These are phyloP conservation scores for Molossus molossus DNA, from an alignment of 2,797 vertebrate genomes.

Conservation along the genomic window DNA sequence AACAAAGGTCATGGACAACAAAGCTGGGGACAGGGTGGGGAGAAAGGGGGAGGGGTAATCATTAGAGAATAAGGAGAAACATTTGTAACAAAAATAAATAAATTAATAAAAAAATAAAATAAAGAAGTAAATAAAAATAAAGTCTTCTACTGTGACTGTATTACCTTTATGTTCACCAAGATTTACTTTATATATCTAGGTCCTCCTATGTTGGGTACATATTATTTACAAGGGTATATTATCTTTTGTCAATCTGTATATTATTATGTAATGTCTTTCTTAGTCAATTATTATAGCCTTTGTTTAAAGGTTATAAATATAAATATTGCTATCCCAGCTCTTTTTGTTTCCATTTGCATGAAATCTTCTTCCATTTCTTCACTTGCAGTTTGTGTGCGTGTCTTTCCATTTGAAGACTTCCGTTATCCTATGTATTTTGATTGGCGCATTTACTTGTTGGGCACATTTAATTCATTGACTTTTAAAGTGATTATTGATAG, in stretches of 20 bases:
- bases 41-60: no score
- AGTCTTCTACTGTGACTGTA: background rate
- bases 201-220: background rate
- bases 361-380: background rate
- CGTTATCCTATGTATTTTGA: background rate
- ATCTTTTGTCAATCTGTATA: background rate
- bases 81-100: no score
- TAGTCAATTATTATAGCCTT: background rate
- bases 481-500: background rate
- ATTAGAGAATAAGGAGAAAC: no score
- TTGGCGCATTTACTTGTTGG: background rate
- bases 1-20: no score
- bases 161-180: background rate
- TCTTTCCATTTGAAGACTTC: background rate
- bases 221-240: background rate
- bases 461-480: background rate
- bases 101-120: no score
- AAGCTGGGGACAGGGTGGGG: no score
- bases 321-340: background rate
- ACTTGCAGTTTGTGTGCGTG: background rate
- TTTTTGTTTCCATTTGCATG: background rate
- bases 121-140: no score
- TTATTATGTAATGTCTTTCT: background rate
- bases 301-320: background rate
- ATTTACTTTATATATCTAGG: background rate